Conservation (phyloP, 2,888 invertebrate genomes). For the Cantharis rufa region DNA sequence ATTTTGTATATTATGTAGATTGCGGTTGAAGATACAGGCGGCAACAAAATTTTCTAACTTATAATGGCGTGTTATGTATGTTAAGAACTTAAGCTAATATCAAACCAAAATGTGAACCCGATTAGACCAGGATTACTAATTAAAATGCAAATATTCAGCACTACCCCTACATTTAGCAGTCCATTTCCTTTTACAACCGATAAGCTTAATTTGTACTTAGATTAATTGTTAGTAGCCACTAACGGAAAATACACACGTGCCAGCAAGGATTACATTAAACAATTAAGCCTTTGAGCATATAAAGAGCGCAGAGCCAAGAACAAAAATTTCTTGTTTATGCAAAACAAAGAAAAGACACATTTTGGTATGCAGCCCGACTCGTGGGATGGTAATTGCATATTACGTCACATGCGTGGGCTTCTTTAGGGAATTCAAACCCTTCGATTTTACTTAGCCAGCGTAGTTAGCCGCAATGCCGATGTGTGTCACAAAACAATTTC, state of each 20-base stretch:
- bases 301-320: not conserved
- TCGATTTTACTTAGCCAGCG: not conserved
- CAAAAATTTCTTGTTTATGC: not conserved
- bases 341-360: not conserved
- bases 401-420: not conserved
- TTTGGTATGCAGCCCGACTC: not conserved
- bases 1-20: too few relatives aligned
- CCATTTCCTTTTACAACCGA: constrained; percentile 15
- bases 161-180: constrained; percentile 16
- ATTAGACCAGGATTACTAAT: constrained; percentile 15
- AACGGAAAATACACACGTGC: not conserved
- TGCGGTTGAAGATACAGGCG: not conserved
- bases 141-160: constrained; percentile 16
- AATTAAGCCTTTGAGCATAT: not conserved
- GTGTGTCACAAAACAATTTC: constrained; percentile 9
- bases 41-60: not conserved
- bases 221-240: constrained; percentile 8
- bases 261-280: not conserved
- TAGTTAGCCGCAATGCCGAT: constrained; percentile 19
- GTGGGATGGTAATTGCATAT: not conserved
- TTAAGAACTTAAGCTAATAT: constrained; percentile 17
- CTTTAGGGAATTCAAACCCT: not conserved
- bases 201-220: constrained; percentile 17
- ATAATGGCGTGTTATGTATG: constrained; percentile 3
- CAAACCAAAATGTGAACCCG: constrained; percentile 15